Conservation (phyloP, 2,113 vertebrate genomes). For the Chloroceryle aenea region DNA sequence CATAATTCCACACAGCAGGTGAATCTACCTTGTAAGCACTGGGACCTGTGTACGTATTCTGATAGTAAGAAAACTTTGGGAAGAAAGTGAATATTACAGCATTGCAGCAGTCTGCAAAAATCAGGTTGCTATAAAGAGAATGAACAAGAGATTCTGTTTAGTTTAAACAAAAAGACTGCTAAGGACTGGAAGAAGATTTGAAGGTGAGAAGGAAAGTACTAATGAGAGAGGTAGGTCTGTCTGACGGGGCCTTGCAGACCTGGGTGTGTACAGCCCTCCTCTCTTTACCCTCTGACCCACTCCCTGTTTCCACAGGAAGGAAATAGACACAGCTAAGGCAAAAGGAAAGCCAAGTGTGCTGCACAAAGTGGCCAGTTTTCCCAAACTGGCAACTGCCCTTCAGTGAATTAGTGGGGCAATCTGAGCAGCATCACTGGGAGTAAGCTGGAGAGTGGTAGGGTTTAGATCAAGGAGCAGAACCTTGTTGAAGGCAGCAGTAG, state of each 20-base stretch:
- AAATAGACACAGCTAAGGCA: neutral
- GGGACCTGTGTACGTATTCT: neutral
- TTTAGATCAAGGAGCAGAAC: neutral
- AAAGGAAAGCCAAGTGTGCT: neutral
- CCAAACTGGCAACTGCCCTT: neutral
- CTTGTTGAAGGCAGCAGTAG: neutral
- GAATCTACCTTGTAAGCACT: neutral
- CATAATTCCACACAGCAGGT: neutral
- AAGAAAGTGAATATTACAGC: neutral
- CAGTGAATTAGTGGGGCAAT: neutral
- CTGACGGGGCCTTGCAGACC: neutral
- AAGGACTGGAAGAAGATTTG: neutral
- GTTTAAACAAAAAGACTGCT: neutral
- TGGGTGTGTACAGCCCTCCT: neutral
- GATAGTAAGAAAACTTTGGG: neutral
- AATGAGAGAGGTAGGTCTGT: neutral
- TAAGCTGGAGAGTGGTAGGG: neutral
- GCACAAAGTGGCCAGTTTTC: neutral
- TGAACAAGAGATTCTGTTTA: neutral
- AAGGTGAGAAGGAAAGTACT: neutral
- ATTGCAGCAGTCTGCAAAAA: neutral
- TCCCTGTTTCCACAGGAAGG: constrained; percentile 4
- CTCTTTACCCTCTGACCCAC: neutral
- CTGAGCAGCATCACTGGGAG: neutral
- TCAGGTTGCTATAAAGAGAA: neutral